phyloP scores from a whole-genome alignment of 2,113 vertebrate species.

The Talpa occidentalis region DNA sequence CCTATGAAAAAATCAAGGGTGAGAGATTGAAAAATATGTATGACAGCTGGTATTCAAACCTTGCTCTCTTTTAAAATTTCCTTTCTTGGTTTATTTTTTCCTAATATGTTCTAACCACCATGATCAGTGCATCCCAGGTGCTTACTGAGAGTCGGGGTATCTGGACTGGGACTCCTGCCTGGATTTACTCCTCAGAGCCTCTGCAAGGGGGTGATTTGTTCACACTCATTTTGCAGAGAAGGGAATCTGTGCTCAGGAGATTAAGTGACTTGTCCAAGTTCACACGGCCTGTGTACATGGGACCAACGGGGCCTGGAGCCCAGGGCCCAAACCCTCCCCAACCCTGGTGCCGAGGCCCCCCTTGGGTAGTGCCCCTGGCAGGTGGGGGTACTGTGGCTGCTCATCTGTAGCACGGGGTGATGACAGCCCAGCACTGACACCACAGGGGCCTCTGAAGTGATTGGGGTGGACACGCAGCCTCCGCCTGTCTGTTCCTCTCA shows the following conservation, averaged over 20 bases:
- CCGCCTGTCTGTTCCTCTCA: no score
- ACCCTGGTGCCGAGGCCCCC: background rate
- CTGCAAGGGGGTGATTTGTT: background rate
- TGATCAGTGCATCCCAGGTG: background rate
- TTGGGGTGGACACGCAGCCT: no score
- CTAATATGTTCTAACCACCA: background rate
- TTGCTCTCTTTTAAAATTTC: background rate
- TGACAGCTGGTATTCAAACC: background rate
- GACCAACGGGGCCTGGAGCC: background rate
- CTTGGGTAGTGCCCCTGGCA: background rate
- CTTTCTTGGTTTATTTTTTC: background rate
- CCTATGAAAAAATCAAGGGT: background rate
- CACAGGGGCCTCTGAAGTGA: background rate
- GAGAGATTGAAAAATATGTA: background rate
- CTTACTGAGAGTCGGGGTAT: background rate
- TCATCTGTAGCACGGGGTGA: background rate
- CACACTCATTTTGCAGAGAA: background rate
- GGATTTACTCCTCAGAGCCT: background rate
- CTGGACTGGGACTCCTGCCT: background rate
- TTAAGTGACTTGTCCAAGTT: background rate
- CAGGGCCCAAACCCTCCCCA: background rate
- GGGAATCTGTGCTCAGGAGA: background rate
- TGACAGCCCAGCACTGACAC: no score
- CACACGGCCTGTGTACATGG: accelerated
- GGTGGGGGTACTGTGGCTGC: background rate